Base-by-base conservation (phyloP, 1,140 invertebrate genomes). In the Drosophila sulfurigaster region DNA sequence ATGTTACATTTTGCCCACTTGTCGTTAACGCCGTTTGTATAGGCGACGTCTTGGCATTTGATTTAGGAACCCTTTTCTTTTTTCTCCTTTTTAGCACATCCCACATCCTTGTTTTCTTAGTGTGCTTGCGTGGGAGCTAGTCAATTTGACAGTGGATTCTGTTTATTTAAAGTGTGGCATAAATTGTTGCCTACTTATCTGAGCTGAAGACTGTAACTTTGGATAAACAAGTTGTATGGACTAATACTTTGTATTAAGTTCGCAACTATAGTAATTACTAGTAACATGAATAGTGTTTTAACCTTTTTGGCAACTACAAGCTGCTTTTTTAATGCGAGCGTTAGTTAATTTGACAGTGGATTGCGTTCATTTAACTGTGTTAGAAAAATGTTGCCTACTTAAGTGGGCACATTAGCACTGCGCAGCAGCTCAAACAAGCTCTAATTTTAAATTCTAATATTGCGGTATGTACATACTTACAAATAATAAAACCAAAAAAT, bases 171-270 rank as follows among this genome's bases (percentile, higher is more conserved):
- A 49, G 48, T 51, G 13, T 38, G 20, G 38, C 48, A 43, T 75
- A 75, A 81, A 74, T 25, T 71, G 83, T 78, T 87, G 83, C 82
- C 80, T 79, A 74, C 68, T 80, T 75, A 63, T 59, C 52, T 68
- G 72, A 68, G 76, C 58, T 20, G 20, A 66, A 48, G 28, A 15
- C 11, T 10, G 38, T 41, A 41, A n/a, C 10, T 3, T 41, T 13
- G 52, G 15, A 56, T 68, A 49, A 69, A 32, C 28, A 63, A 32
- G 25, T 13, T 35, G 11, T 1, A 11, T 15, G n/a, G 32, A 3
- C n/a, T 30, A 16, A 56, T 56, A 8, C 16, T 7, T 38, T 3
- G 6, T 30, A 1, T n/a, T 57, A 41, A 41, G 3, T 2, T 41
- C 3, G 35, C 38, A 57, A n/a, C 54, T 52, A n/a, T 11, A 13